Evolutionary conservation across 2,888 invertebrate genomes (phyloP).

Genomic region (Perithous albicinctus): DNA sequence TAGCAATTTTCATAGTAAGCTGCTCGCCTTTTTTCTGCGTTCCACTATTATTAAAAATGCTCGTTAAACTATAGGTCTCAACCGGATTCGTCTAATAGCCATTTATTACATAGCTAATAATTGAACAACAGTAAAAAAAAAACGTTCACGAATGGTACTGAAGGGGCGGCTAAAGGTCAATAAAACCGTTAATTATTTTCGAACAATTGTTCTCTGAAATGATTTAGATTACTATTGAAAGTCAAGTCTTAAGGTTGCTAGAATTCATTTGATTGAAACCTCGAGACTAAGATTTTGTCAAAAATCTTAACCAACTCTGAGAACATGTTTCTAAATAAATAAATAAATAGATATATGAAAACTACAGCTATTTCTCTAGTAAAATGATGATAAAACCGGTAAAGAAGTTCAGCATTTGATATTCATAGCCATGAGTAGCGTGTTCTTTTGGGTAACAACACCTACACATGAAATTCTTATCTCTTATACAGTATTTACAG

Average conservation of each 20-base stretch:
- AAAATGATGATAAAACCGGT: too few relatives aligned
- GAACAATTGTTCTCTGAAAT: background rate
- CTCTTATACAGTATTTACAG: background rate
- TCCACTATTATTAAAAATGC: background rate
- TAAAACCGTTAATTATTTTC: background rate
- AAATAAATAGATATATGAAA: too few relatives aligned
- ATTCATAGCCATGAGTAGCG: background rate
- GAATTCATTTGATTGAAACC: background rate
- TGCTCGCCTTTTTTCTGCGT: background rate
- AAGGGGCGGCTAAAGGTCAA: background rate
- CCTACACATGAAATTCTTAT: background rate
- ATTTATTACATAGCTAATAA: background rate
- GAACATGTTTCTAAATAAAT: background rate
- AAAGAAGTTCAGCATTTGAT: too few relatives aligned
- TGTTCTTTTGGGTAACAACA: slow-evolving; percentile 6
- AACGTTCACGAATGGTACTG: background rate
- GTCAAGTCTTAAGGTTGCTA: background rate
- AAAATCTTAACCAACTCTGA: background rate
- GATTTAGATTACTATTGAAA: background rate
- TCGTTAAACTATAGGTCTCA: background rate
- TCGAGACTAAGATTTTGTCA: background rate
- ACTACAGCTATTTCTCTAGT: too few relatives aligned
- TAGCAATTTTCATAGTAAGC: background rate
- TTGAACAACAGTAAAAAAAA: background rate
- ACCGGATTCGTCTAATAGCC: background rate